Percentiles rank a stretch among this genome's conserved stretches.
These are phyloP conservation scores for Cheilosia urbana DNA, from an alignment of 2,888 invertebrate species.

Conservation along the genomic window DNA sequence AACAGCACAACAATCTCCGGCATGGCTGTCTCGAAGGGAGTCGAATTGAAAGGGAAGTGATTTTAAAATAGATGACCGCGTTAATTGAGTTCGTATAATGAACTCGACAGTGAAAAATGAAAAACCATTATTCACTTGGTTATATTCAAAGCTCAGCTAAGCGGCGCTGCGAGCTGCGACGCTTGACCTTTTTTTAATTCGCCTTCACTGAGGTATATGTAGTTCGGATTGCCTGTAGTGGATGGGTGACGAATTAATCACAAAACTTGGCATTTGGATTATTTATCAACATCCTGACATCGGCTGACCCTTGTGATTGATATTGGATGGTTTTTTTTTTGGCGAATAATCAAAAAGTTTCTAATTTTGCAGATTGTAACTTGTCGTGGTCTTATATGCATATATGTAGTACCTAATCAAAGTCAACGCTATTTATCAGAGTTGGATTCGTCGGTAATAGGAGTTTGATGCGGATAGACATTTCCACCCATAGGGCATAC, in stretches of 20 bases:
- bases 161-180: background rate
- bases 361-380: background rate
- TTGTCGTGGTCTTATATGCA: background rate
- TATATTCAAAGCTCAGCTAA: constrained; percentile 13
- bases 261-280: constrained; percentile 21
- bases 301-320: background rate
- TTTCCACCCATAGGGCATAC: too few species aligned
- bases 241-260: constrained; percentile 39
- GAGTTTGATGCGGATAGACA: too few species aligned
- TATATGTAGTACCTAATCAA: too few species aligned
- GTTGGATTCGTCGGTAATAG: too few species aligned
- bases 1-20: background rate
- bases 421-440: too few species aligned
- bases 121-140: constrained; percentile 44
- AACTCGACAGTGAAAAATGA: background rate
- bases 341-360: constrained; percentile 18
- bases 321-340: background rate
- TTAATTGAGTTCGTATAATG: background rate
- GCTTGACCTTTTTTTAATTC: constrained; percentile 39
- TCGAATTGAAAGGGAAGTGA: background rate
- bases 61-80: background rate
- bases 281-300: constrained; percentile 28
- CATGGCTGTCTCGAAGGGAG: background rate
- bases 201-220: constrained; percentile 5
- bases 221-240: constrained; percentile 23